Evolutionary conservation across 1,140 invertebrate genomes (phyloP).

Genomic region (Drosophila auraria): DNA sequence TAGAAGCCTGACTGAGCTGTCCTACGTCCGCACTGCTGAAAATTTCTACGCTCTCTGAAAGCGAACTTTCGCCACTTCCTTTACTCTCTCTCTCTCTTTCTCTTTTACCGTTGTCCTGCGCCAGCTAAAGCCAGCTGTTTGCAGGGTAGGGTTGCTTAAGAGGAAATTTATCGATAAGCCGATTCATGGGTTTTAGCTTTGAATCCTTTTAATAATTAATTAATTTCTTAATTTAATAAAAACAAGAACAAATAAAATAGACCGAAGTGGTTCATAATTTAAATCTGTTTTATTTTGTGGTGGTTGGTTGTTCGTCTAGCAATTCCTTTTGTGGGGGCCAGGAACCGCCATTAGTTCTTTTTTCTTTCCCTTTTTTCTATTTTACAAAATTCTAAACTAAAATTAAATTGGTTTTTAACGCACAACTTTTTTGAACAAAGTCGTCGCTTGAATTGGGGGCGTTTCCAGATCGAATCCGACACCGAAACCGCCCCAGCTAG

Average conservation of each 20-base stretch:
- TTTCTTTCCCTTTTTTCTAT: slow-evolving; percentile 40
- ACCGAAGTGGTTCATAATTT: slow-evolving; percentile 17
- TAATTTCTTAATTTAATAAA: neutral
- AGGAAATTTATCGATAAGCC: neutral
- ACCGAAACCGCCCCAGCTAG: slow-evolving; percentile 23
- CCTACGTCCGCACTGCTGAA: slow-evolving; percentile 67
- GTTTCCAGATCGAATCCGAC: slow-evolving; percentile 23
- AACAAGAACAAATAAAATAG: neutral
- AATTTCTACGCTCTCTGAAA: slow-evolving; percentile 71
- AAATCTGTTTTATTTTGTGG: slow-evolving; percentile 41
- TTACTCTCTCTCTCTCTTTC: slow-evolving; percentile 26
- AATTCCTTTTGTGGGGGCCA: slow-evolving; percentile 25
- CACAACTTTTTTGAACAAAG: slow-evolving; percentile 67
- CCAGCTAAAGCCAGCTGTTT: slow-evolving; percentile 58
- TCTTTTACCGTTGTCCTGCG: slow-evolving; percentile 59
- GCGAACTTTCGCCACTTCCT: slow-evolving; percentile 16
- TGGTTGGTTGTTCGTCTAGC: slow-evolving; percentile 28
- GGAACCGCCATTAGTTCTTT: slow-evolving; percentile 33
- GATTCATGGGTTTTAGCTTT: neutral
- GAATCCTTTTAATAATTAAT: neutral
- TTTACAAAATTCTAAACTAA: slow-evolving; percentile 76
- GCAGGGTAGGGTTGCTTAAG: slow-evolving; percentile 28
- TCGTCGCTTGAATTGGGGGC: slow-evolving; percentile 58
- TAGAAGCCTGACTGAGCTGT: slow-evolving; percentile 32
- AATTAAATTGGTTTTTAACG: slow-evolving; percentile 56